Conservation (phyloP, 2,888 invertebrate species). For the Dioctria linearis region DNA sequence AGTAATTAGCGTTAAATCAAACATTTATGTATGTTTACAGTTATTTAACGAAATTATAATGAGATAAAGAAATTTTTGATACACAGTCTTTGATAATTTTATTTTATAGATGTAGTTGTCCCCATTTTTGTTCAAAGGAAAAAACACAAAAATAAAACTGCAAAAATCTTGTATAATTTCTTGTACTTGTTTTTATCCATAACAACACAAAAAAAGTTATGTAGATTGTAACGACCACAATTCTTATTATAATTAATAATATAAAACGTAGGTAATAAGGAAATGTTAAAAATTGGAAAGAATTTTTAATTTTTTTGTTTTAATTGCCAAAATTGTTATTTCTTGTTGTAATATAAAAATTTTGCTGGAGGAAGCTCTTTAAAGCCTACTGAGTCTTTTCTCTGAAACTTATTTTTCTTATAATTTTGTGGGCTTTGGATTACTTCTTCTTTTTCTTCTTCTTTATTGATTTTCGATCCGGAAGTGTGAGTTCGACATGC, state of each 20-base stretch:
- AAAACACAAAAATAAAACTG: background rate
- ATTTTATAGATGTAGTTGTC: background rate
- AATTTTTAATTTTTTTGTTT: conserved; percentile 34
- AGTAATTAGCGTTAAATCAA: conserved; percentile 25
- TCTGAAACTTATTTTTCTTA: conserved; percentile 34
- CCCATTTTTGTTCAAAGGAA: background rate
- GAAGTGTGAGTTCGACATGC: no score
- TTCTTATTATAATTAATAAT: background rate
- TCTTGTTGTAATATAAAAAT: conserved; percentile 48
- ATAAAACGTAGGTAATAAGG: background rate
- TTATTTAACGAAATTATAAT: conserved; percentile 16
- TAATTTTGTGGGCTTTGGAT: background rate
- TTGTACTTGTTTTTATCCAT: background rate
- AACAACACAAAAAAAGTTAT: background rate
- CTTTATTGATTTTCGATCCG: no score
- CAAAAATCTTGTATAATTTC: conserved; percentile 4
- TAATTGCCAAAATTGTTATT: conserved; percentile 48
- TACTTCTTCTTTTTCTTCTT: no score
- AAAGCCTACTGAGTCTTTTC: conserved; percentile 40
- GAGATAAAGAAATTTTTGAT: background rate
- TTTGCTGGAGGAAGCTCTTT: conserved; percentile 46
- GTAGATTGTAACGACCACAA: conserved; percentile 6
- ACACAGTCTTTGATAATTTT: background rate
- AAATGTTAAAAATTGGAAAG: conserved; percentile 5
- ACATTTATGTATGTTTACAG: conserved; percentile 38